A percentile compares a stretch with the other conserved stretches of the same genome.
phyloP scores from a whole-genome alignment of 92 coral and sea anemone species.

The Montipora capitata region DNA sequence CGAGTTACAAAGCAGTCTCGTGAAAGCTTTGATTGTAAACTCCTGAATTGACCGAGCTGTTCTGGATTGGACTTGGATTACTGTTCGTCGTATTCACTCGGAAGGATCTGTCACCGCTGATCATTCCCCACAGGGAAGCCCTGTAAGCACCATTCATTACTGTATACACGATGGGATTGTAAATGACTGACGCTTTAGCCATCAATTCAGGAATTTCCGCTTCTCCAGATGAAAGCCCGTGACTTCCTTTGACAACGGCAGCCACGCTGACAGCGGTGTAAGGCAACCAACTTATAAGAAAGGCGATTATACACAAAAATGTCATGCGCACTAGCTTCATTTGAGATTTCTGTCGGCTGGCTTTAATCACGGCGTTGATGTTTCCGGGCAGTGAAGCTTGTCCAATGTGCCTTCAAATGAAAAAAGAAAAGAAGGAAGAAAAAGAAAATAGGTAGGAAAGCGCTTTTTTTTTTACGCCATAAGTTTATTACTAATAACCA shows the following conservation, averaged over 20 bases:
- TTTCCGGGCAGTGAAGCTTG: conserved; percentile 14
- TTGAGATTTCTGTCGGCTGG: conserved; percentile 52
- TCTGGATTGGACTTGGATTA: background rate
- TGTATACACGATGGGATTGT: conserved; percentile 72
- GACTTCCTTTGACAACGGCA: conserved; percentile 53
- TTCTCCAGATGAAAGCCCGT: conserved; percentile 57
- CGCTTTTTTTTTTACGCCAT: background rate
- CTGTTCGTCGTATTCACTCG: background rate
- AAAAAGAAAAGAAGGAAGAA: background rate
- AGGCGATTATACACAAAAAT: conserved; percentile 46
- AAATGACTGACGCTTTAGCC: conserved; percentile 84
- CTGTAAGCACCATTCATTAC: conserved; percentile 47
- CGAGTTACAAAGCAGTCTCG: conserved; percentile 27
- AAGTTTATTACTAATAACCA: too few relatives aligned
- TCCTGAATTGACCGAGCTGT: conserved; percentile 5
- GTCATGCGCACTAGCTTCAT: conserved; percentile 78
- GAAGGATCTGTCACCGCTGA: background rate
- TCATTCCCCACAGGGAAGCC: conserved; percentile 22
- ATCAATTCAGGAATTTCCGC: conserved; percentile 81
- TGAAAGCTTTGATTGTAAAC: background rate
- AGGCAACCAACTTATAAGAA: conserved; percentile 76
- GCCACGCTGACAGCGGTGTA: conserved; percentile 71
- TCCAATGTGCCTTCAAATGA: conserved; percentile 21
- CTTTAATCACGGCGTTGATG: background rate
- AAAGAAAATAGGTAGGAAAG: background rate